A percentile compares a stretch with the other conserved stretches of the same genome.
Conservation (phyloP, 2,888 invertebrate species). For the Hirtodrosophila alboralis region DNA sequence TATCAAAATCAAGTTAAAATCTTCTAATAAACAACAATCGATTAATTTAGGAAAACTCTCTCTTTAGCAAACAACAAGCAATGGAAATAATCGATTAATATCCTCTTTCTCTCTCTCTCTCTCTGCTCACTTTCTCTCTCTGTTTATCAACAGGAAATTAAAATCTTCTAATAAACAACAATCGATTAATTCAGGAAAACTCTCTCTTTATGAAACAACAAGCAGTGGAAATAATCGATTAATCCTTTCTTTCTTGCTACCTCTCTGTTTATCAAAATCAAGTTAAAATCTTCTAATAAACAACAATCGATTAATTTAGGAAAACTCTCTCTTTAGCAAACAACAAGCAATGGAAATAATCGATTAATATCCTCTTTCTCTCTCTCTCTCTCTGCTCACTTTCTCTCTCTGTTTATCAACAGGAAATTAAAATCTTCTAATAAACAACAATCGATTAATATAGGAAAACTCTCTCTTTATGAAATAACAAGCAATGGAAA, state of each 20-base stretch:
- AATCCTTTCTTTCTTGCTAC: too few relatives aligned
- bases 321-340: constrained; percentile 1
- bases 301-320: constrained; percentile 45
- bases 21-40: constrained; percentile 64
- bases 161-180: constrained; percentile 64
- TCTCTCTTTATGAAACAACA: too few relatives aligned
- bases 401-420: constrained; percentile 39
- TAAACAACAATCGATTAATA: constrained; percentile 55
- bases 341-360: too few relatives aligned
- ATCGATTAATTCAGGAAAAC: constrained; percentile 24
- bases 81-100: too few relatives aligned
- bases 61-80: too few relatives aligned
- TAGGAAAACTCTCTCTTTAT: constrained; percentile 1
- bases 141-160: constrained; percentile 63
- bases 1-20: constrained; percentile 66
- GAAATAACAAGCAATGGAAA: too few relatives aligned
- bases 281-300: constrained; percentile 62
- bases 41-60: constrained; percentile 4
- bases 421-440: constrained; percentile 64
- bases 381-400: not conserved
- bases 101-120: not conserved
- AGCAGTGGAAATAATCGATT: too few relatives aligned
- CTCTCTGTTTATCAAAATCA: constrained; percentile 55
- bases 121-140: constrained; percentile 1
- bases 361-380: too few relatives aligned